These are phyloP conservation scores for Enteromius radiatus DNA, from an alignment of 2,797 vertebrate genomes.

Conservation along the genomic window DNA sequence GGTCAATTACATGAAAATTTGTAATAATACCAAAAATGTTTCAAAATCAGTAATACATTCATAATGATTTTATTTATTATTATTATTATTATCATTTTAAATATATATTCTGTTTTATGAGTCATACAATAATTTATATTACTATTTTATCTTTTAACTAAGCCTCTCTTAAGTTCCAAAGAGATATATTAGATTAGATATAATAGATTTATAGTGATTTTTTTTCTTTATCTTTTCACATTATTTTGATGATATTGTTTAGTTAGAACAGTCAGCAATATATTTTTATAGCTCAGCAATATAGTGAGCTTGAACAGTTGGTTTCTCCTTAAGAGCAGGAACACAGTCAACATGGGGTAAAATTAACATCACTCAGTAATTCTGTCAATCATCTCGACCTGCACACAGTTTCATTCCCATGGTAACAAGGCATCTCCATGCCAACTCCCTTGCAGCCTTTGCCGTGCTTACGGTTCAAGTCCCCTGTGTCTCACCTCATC, in stretches of 20 bases:
- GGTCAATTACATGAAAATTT: not conserved
- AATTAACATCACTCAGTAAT: constrained; percentile 65
- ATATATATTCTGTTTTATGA: not conserved
- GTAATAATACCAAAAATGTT: not conserved
- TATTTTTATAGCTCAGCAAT: not conserved
- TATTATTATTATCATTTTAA: not conserved
- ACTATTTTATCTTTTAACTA: not conserved
- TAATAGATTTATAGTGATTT: not conserved
- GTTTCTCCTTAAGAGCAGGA: constrained; percentile 10
- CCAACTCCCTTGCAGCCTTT: constrained; percentile 59
- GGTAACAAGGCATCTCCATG: constrained; percentile 66
- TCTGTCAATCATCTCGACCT: constrained; percentile 65
- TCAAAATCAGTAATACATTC: not conserved
- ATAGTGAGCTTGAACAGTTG: constrained; percentile 6
- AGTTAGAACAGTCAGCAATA: not conserved
- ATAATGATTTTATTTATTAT: not conserved
- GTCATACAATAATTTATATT: not conserved
- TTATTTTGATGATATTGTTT: constrained; percentile 10
- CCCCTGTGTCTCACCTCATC: constrained; percentile 71
- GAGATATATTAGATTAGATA: too few species aligned
- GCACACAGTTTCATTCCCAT: constrained; percentile 50
- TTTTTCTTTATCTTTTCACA: not conserved
- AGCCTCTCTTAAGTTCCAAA: not conserved
- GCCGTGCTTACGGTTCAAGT: constrained; percentile 46
- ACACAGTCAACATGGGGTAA: constrained; percentile 42